Conservation (phyloP, 2,797 vertebrate genomes). For the Glossophaga mutica region DNA sequence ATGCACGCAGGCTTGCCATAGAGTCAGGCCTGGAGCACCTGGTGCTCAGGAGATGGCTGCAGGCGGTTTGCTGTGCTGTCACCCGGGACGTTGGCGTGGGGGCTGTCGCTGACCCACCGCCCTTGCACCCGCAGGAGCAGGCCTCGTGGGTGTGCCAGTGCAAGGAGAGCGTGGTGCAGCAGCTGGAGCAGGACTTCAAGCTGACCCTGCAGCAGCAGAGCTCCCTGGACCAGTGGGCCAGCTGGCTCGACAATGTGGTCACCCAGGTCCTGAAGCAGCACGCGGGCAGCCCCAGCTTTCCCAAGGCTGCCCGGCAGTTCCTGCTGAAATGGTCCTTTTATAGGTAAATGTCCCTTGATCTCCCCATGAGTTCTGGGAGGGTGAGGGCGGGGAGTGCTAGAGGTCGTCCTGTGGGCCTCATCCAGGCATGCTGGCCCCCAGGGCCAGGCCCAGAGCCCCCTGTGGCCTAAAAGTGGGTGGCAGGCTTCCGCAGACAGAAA, state of each 20-base stretch:
- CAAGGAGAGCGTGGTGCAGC: conserved; percentile 95
- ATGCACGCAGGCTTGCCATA: rapidly evolving
- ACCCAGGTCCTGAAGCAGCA: conserved; percentile 95
- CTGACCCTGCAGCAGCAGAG: conserved; percentile 98
- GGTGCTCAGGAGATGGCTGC: neutral
- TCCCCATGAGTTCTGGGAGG: neutral
- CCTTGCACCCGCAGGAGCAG: conserved; percentile 88
- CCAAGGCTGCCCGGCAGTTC: conserved; percentile 96
- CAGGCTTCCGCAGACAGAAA: neutral
- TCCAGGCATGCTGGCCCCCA: too few species aligned
- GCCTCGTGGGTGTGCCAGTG: conserved; percentile 99
- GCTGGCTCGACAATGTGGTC: conserved; percentile 95
- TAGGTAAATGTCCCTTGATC: conserved; percentile 82
- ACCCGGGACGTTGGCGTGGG: rapidly evolving
- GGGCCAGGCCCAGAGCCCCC: neutral
- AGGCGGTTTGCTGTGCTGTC: neutral
- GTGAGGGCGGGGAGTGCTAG: rapidly evolving
- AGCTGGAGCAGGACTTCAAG: conserved; percentile 98
- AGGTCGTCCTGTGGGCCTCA: neutral
- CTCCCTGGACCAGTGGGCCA: conserved; percentile 98
- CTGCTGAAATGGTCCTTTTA: conserved; percentile 99
- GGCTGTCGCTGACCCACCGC: rapidly evolving
- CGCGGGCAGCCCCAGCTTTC: conserved; percentile 93
- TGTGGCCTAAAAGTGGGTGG: neutral
- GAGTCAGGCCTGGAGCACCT: neutral